Base-by-base conservation (phyloP, 2,113 vertebrate genomes). In the Mustela nigripes region DNA sequence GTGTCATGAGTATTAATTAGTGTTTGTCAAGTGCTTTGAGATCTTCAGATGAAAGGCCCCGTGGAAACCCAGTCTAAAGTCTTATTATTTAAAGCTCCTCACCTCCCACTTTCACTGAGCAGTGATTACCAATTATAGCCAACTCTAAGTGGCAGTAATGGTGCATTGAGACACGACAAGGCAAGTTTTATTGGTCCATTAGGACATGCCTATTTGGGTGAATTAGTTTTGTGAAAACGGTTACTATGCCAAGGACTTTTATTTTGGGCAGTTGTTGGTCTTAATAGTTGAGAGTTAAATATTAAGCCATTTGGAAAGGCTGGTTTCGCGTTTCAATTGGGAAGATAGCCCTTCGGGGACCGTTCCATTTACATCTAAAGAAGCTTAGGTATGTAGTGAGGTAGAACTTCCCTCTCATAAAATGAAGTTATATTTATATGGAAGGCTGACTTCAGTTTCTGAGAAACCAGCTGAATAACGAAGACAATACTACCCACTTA, bases 151-250 rank as follows among this genome's bases (percentile, higher is more conserved):
- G 94, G 93, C 15, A 53, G 79, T 88, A 95, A 95, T 69, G 58
- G 93, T 19, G 82, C 91, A 65, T 71, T 83, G 96, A 97, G 96
- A 69, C 98, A 97, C 73, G 98, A 98, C 97, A 97, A 97, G 98
- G 98, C 98, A 98, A 18, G 98, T 98, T 98, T 98, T 98, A 98
- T 97, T 97, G 95, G 98, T 97, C 94, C 96, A 95, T 94, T 96
- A 97, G 97, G 91, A 96, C 98, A 95, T 94, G 87, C 93, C 98
- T 95, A 92, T 89, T 91, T 97, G 93, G 97, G 86, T 91, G 98
- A 97, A 98, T 98, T 97, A 97, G 73, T 98, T 98, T 92, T 97
- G 87, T 97, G 88, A 98, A 98, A 97, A 97, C 63, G 93, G 85
- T 97, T 69, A 95, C 97, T 93, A 97, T 89, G 96, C 97, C 95